phyloP scores from a whole-genome alignment of 2,113 vertebrate species.

The Hemichromis elongatus region DNA sequence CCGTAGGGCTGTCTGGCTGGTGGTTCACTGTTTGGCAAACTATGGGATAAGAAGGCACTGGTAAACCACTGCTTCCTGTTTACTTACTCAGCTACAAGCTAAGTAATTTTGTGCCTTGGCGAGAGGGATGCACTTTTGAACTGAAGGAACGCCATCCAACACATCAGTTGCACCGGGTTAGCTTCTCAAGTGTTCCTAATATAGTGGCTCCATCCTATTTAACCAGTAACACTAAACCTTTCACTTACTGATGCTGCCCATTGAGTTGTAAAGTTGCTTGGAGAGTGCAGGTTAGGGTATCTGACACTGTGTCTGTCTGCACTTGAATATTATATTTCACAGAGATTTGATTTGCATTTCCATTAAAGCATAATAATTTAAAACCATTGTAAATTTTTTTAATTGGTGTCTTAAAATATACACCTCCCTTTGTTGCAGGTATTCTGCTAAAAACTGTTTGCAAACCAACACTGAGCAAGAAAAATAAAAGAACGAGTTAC shows the following conservation, averaged over 20 bases:
- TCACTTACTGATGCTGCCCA: not conserved
- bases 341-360: not conserved
- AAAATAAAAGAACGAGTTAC: not conserved
- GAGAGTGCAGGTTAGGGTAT: not conserved
- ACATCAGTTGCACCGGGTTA: not conserved
- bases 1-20: slow-evolving; percentile 8
- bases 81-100: slow-evolving; percentile 10
- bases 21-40: slow-evolving; percentile 15
- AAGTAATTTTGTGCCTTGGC: not conserved
- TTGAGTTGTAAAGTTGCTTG: not conserved
- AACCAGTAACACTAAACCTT: not conserved
- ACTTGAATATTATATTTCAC: not conserved
- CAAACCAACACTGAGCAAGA: not conserved
- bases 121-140: not conserved
- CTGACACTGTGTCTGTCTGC: not conserved
- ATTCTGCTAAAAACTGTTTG: not conserved
- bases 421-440: not conserved
- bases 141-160: not conserved
- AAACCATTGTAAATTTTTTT: not conserved
- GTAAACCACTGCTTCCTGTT: slow-evolving; percentile 22
- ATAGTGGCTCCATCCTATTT: not conserved
- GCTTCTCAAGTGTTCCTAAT: not conserved
- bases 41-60: not conserved
- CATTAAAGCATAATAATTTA: not conserved
- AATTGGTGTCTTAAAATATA: not conserved